These are phyloP conservation scores for Meles meles DNA, from an alignment of 2,113 vertebrate genomes.

Conservation along the genomic window DNA sequence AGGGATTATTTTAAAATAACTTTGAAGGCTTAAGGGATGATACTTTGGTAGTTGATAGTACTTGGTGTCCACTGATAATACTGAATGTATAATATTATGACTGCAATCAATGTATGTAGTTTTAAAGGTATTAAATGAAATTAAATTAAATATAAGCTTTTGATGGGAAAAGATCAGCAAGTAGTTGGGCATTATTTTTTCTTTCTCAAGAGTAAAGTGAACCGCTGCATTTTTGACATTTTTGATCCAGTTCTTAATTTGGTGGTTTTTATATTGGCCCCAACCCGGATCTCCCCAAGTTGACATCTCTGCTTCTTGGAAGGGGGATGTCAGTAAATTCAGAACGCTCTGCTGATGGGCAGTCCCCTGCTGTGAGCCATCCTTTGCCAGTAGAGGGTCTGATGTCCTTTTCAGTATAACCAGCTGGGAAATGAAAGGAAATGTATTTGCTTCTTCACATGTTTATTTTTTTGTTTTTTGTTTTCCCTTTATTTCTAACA, in stretches of 20 bases:
- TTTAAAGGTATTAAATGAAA: slow-evolving; percentile 21
- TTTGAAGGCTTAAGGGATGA: background rate
- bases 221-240: background rate
- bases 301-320: slow-evolving; percentile 21
- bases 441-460: slow-evolving; percentile 10
- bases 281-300: background rate
- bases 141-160: slow-evolving; percentile 36
- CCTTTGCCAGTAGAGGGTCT: slow-evolving; percentile 80
- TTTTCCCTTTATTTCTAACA: background rate
- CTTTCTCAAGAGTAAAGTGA: background rate
- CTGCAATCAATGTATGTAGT: background rate
- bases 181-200: slow-evolving; percentile 49
- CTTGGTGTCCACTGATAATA: background rate
- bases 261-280: background rate
- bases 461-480: slow-evolving; percentile 71
- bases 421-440: slow-evolving; percentile 49
- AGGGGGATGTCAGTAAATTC: background rate
- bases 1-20: slow-evolving; percentile 27
- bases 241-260: background rate
- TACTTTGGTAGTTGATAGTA: background rate
- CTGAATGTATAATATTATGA: background rate
- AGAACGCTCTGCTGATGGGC: background rate
- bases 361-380: slow-evolving; percentile 68
- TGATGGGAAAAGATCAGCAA: slow-evolving; percentile 19
- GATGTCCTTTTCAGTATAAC: slow-evolving; percentile 75